Base-by-base conservation (phyloP, 2,888 invertebrate genomes). In the Drosophila borealis region DNA sequence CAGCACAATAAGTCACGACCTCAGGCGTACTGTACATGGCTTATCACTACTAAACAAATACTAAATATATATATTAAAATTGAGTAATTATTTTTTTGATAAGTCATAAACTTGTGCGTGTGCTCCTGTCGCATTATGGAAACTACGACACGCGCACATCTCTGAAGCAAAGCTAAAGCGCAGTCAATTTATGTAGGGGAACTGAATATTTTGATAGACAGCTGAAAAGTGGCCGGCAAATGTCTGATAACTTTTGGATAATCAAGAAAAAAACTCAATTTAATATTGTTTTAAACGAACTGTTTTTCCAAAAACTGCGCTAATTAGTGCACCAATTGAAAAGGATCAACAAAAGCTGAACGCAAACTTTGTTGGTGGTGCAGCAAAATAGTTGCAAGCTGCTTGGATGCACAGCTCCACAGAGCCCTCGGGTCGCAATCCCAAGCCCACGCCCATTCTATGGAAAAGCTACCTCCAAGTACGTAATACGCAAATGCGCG, bases 231-330 rank as follows among this genome's bases (percentile, higher is more conserved):
- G n/a, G 0, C 6, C 19, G 13, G 17, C 13, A 56, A 49, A 41
- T 37, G 49, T 50, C 53, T 63, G 71, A 41, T 13, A 64, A 70
- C 17, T 76, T 70, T 51, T 17, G 39, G 8, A n/a, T 9, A 48
- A 29, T 37, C 37, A 11, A 45, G 60, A 55, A 48, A 41, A n/a
- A 25, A 50, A 50, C 39, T 41, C 50, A 56, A 55, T 70, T 73
- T 63, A 67, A 67, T 77, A 82, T 80, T 70, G 54, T 73, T 80
- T 86, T 74, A 82, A 83, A 69, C 70, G 48, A 88, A 80, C 64
- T 65, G 67, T 69, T 79, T 8, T 78, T 69, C 48, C 60, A 56
- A 68, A 72, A 69, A 51, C 62, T 53, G 54, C 71, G 83, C 83
- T 80, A 88, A 83, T 83, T 86, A 83, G 76, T 66, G 14, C 61